Base-by-base conservation (phyloP, 1,140 invertebrate genomes). In the Pachypsylla venusta region DNA sequence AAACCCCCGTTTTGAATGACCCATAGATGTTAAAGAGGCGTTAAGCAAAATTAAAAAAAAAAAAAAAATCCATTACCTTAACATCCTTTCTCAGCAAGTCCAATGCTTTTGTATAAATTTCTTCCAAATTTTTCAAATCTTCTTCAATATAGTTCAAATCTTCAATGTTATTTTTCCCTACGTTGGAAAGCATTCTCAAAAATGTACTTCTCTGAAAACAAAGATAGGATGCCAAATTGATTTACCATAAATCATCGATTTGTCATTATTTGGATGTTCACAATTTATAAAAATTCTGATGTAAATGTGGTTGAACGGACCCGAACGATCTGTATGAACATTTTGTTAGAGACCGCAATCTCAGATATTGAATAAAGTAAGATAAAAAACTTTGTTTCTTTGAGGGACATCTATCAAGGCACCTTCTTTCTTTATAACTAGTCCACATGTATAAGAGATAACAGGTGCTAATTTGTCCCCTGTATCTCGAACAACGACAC, bases 171-270 rank as follows among this genome's bases (percentile, higher is more conserved):
- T 54, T 53, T 62, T 74, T 74, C 56, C 70, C 72, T 53, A 64
- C 70, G n/a, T 68, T 67, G 53, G 65, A 58, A 5, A 73, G 59
- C 56, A 72, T 56, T 24, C 39, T 56, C 35, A 67, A 62, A 61
- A 74, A 74, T 25, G 64, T 62, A 7, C 62, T 42, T 53, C 69
- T 26, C 64, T 64, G 42, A 10, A 54, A 26, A 35, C 16, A 54
- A 55, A 28, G 57, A 26, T 24, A 56, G 20, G 13, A 58, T 13
- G 7, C 27, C 20, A 53, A 12, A 39, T 60, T 24, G 10, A 42
- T 56, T n/a, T n/a, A n/a, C n/a, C n/a, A n/a, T n/a, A n/a, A 68
- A 71, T 72, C 57, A 80, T 80, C 58, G 73, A 66, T 58, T 67
- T 67, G 1, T 74, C 61, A 67, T 81, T n/a, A 12, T 57, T 57